Evolutionary conservation across 2,113 vertebrate genomes (phyloP).

Genomic region (Hippopotamus amphibius): DNA sequence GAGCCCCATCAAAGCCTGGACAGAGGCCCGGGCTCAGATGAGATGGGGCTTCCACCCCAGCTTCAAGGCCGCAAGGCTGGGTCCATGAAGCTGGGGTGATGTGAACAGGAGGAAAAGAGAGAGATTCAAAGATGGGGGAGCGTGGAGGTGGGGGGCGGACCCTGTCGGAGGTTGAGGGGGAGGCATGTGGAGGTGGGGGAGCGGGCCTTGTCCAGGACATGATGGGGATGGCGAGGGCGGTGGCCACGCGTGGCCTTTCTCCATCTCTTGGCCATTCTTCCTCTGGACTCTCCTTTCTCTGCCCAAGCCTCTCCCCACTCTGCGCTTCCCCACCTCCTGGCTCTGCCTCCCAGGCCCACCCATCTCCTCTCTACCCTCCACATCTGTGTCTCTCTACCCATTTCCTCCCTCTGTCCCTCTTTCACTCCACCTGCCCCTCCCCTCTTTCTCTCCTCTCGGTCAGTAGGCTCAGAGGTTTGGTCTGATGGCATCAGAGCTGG

Average conservation of each 20-base stretch:
- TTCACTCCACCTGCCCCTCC: not conserved
- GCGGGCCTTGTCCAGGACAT: too few species aligned
- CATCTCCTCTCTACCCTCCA: fast-evolving
- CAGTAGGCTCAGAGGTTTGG: not conserved
- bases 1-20: not conserved
- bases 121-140: fast-evolving
- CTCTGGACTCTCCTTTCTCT: not conserved
- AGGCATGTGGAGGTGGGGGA: too few species aligned
- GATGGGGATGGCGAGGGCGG: not conserved
- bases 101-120: not conserved
- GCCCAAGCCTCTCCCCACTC: fast-evolving
- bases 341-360: fast-evolving
- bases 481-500: not conserved
- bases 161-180: too few species aligned
- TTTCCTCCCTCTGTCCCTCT: not conserved
- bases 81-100: not conserved
- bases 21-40: not conserved
- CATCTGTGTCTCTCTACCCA: not conserved
- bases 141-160: not conserved
- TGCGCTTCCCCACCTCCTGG: fast-evolving
- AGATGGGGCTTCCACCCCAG: too few species aligned
- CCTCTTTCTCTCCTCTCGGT: too few species aligned
- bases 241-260: fast-evolving
- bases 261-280: too few species aligned
- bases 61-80: not conserved